Evolutionary conservation across 2,888 invertebrate genomes (phyloP), one percentile per base, ranked within the genome.

Genomic region (Polyommatus icarus): DNA sequence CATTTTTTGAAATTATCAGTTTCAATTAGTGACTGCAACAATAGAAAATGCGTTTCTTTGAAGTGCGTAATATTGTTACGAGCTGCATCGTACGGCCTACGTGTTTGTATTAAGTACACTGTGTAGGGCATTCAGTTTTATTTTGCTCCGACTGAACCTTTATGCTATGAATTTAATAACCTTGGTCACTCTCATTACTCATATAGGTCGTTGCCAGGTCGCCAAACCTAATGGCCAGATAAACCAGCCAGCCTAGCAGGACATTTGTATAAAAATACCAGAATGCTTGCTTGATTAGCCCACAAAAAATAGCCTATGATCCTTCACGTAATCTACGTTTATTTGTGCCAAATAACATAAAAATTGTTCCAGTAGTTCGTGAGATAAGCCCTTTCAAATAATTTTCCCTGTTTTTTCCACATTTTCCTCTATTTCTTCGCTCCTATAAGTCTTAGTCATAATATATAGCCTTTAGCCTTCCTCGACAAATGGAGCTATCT

Each of bases 11-110:
- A 78, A 75, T 75, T 12, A 61, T 61, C 57, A 46, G 59, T 76
- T 50, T 72, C 75, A 72, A 77, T 76, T 61, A 54, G 24, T 8
- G 32, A 40, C 75, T 15, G 29, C 50, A 71, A 77, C 76, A 76
- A 72, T 59, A 54, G 76, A 75, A 61, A 71, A 78, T 71, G 80
- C 72, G 77, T 79, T 79, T 80, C 78, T 80, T 80, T 72, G 77
- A 79, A 80, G 73, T 81, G 80, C 81, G 81, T 80, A 81, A 80
- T 82, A 80, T 79, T 67, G 79, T 76, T 77, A 78, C 76, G 32
- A 15, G 1, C 71, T 79, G 50, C 78, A 24, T 29, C 15, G 15
- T 29, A 67, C 15, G 67, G 18, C 5, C 29, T 29, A 32, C 67
- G 24, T 29, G 67, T 29, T 29, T 67, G 24, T 40, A 40, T 50